These are phyloP conservation scores for Crax fasciolata DNA, from an alignment of 2,797 vertebrate genomes.

Conservation along the genomic window DNA sequence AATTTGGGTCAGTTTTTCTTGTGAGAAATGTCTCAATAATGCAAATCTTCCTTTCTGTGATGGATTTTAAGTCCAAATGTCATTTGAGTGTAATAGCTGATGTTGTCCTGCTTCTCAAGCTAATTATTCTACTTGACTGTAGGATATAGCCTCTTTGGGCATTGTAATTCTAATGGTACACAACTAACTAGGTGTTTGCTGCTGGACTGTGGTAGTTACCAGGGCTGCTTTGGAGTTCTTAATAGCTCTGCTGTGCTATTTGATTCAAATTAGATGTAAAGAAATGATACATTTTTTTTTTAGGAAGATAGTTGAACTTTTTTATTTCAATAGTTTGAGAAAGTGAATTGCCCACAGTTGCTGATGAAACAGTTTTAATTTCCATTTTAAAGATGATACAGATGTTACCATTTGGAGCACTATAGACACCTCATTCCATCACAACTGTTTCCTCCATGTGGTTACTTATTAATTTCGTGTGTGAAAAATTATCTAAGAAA, in stretches of 20 bases:
- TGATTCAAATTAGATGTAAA: neutral
- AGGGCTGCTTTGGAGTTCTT: neutral
- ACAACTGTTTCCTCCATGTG: neutral
- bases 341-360: slow-evolving; percentile 7
- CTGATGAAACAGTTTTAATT: neutral
- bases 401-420: neutral
- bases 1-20: neutral
- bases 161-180: neutral
- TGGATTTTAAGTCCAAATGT: neutral
- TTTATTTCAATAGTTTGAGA: neutral
- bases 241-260: neutral
- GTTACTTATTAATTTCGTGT: slow-evolving; percentile 15
- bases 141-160: neutral
- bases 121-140: neutral
- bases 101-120: neutral
- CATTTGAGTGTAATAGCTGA: neutral
- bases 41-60: neutral
- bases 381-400: neutral
- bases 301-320: neutral
- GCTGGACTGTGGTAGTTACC: neutral
- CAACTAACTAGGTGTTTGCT: neutral
- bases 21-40: neutral
- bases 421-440: neutral
- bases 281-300: neutral
- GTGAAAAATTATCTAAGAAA: slow-evolving; percentile 2